Evolutionary conservation across 2,888 invertebrate species (phyloP).

Genomic region (Pocota personata): DNA sequence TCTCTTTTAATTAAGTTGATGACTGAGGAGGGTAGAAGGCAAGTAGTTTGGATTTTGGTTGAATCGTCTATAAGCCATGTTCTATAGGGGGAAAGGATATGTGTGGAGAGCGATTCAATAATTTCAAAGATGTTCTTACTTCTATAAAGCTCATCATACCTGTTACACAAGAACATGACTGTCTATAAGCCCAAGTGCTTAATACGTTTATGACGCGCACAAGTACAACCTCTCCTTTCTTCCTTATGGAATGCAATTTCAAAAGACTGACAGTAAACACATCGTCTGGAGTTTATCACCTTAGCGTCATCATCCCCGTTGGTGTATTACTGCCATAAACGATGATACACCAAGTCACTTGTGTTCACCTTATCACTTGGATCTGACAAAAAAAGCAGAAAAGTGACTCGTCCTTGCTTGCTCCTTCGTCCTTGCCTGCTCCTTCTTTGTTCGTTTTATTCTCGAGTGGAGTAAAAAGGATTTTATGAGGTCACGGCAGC

Average conservation of each 20-base stretch:
- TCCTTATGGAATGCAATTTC: slow-evolving; percentile 2
- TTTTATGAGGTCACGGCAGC: background rate
- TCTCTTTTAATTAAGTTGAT: slow-evolving; percentile 69
- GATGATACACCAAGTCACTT: slow-evolving; percentile 35
- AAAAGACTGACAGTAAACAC: slow-evolving; percentile 17
- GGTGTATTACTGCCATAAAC: slow-evolving; percentile 21
- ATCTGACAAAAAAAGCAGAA: slow-evolving; percentile 8
- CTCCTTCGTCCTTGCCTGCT: background rate
- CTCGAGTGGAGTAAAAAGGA: background rate
- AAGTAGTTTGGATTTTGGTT: too few relatives aligned
- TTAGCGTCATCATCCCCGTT: slow-evolving; percentile 8
- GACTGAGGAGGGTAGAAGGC: background rate
- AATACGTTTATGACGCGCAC: slow-evolving; percentile 22
- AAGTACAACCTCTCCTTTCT: background rate
- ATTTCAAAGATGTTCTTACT: too few relatives aligned
- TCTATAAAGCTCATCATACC: background rate
- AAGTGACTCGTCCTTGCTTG: slow-evolving; percentile 7
- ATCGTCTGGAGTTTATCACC: slow-evolving; percentile 20
- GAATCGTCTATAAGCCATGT: too few relatives aligned
- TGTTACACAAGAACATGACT: background rate
- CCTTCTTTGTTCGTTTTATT: background rate
- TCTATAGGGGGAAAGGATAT: too few relatives aligned
- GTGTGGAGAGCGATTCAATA: too few relatives aligned
- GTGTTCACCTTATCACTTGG: slow-evolving; percentile 29
- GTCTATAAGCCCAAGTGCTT: background rate